These are phyloP conservation scores for Nixonia krombeini DNA, from an alignment of 1,140 invertebrate genomes.

Conservation along the genomic window DNA sequence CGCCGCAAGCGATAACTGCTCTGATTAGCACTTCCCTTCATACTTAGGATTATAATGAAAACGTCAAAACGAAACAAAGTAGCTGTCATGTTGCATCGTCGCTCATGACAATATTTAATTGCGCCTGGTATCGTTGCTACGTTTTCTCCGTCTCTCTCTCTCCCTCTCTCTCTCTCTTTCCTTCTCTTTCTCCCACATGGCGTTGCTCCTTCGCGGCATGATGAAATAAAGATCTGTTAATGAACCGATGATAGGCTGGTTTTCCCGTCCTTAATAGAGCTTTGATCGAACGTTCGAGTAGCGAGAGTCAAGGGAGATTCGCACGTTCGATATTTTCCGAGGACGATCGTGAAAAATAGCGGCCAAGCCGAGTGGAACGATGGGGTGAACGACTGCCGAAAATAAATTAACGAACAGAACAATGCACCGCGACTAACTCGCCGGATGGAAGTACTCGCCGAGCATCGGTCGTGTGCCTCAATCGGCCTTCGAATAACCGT, in stretches of 20 bases:
- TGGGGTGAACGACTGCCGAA: too few relatives aligned
- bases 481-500: constrained; percentile 68
- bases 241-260: constrained; percentile 23
- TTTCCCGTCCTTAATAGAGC: too few relatives aligned
- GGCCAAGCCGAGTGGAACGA: too few relatives aligned
- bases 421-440: constrained; percentile 23
- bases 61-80: constrained; percentile 48
- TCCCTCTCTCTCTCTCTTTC: neutral
- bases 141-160: too few relatives aligned
- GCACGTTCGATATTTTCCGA: too few relatives aligned
- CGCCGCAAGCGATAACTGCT: constrained; percentile 33
- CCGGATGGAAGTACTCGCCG: constrained; percentile 31
- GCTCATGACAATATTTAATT: constrained; percentile 22
- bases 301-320: too few relatives aligned
- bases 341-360: too few relatives aligned
- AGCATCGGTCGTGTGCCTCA: constrained; percentile 45
- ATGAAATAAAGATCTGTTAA: constrained; percentile 22
- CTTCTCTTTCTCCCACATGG: too few relatives aligned
- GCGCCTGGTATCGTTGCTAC: too few relatives aligned
- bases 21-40: constrained; percentile 34
- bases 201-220: too few relatives aligned
- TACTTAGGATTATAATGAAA: constrained; percentile 38
- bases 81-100: constrained; percentile 20
- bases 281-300: too few relatives aligned
- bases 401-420: constrained; percentile 34